These are phyloP conservation scores for Zalophus californianus DNA, from an alignment of 2,797 vertebrate species.

Conservation along the genomic window DNA sequence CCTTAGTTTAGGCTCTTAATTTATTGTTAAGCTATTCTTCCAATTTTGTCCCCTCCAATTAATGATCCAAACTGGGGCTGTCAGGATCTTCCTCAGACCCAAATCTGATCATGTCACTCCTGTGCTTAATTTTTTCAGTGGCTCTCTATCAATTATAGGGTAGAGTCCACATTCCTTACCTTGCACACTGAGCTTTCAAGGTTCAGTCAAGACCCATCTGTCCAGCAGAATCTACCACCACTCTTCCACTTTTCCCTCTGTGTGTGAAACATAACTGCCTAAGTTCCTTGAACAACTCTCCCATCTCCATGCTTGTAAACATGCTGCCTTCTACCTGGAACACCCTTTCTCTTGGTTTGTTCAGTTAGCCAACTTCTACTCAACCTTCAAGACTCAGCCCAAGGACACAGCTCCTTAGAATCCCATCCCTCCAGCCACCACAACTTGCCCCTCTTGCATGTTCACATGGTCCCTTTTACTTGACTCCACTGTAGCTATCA, in stretches of 20 bases:
- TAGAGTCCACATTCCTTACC: background rate
- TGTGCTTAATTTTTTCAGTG: background rate
- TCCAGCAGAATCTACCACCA: background rate
- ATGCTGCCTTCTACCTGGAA: background rate
- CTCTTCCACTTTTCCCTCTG: background rate
- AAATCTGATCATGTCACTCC: background rate
- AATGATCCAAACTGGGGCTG: background rate
- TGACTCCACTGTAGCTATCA: background rate
- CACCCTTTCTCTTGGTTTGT: background rate
- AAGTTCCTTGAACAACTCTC: background rate
- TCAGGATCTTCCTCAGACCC: background rate
- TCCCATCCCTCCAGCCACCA: background rate
- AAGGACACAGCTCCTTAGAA: background rate
- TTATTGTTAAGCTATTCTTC: background rate
- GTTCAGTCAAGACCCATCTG: background rate
- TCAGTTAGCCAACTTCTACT: background rate
- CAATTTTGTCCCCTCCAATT: background rate
- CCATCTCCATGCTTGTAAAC: background rate
- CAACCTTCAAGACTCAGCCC: background rate
- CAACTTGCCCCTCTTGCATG: background rate
- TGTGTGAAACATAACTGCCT: background rate
- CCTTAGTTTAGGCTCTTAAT: background rate
- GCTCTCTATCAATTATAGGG: background rate
- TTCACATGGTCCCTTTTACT: background rate
- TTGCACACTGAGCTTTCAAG: background rate